These are phyloP conservation scores for Drosophila bocqueti DNA, from an alignment of 1,140 invertebrate genomes.

Conservation along the genomic window DNA sequence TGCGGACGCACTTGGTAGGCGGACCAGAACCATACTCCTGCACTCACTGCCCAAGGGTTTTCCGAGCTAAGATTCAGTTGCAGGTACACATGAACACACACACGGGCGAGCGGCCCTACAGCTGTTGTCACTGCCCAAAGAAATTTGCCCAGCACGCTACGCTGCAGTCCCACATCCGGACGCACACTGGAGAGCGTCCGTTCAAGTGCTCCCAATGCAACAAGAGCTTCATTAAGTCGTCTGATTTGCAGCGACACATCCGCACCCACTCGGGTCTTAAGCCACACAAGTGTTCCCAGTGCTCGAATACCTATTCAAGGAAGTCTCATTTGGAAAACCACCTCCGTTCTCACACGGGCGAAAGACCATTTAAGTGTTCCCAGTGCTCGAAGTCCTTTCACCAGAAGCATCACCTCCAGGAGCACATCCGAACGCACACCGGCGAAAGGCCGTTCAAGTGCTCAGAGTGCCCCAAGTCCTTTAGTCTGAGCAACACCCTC, in stretches of 20 bases:
- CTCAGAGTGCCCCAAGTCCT: conserved; percentile 9
- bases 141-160: not conserved
- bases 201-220: conserved; percentile 19
- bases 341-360: conserved; percentile 6
- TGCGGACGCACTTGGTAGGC: conserved; percentile 4
- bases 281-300: conserved; percentile 15
- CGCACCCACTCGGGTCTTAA: conserved; percentile 15
- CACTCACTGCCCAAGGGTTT: not conserved
- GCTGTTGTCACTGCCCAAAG: conserved; percentile 9
- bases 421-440: conserved; percentile 8
- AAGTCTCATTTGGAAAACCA: conserved; percentile 8
- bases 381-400: conserved; percentile 16
- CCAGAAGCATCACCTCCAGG: conserved; percentile 8
- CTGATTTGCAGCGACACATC: conserved; percentile 6
- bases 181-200: conserved; percentile 31
- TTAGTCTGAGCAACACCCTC: not conserved
- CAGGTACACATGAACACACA: not conserved
- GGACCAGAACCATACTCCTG: not conserved
- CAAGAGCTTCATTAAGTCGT: conserved; percentile 2
- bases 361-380: conserved; percentile 8
- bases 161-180: conserved; percentile 15
- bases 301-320: conserved; percentile 15
- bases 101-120: not conserved
- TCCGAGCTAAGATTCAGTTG: not conserved
- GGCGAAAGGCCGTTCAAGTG: conserved; percentile 10